phyloP scores from a whole-genome alignment of 1,140 invertebrate species.

The Pseudomyrmex concolor region DNA sequence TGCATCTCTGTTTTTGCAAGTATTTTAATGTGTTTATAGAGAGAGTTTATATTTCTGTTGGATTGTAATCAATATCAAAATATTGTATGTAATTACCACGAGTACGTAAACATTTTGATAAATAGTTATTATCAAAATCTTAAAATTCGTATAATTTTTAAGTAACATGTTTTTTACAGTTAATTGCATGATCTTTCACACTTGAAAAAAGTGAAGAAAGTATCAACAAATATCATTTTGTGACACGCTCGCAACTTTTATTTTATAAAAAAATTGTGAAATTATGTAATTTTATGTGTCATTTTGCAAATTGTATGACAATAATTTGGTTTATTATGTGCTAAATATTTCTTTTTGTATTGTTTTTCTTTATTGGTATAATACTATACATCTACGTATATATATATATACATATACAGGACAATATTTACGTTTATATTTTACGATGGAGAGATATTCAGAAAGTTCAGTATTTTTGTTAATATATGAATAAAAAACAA shows the following conservation, averaged over 20 bases:
- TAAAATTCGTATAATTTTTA: no score
- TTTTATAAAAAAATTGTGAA: background rate
- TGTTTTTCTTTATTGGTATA: background rate
- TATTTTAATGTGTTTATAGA: no score
- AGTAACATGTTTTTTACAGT: no score
- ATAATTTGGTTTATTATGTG: background rate
- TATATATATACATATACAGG: background rate
- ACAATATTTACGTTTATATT: background rate
- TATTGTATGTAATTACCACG: no score
- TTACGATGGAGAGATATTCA: slow-evolving; percentile 15
- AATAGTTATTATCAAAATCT: no score
- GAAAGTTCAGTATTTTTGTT: slow-evolving; percentile 25
- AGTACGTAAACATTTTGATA: no score
- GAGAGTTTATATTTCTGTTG: no score
- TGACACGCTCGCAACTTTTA: background rate
- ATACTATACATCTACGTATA: background rate
- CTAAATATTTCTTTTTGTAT: slow-evolving; percentile 12
- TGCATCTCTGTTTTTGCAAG: no score
- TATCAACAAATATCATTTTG: background rate
- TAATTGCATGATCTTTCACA: no score
- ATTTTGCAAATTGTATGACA: background rate
- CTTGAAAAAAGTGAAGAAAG: no score
- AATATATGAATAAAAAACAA: background rate
- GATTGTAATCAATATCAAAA: no score
- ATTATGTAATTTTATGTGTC: slow-evolving; percentile 7